Conservation (phyloP, 1,140 invertebrate genomes). For the Oedothorax gibbosus region DNA sequence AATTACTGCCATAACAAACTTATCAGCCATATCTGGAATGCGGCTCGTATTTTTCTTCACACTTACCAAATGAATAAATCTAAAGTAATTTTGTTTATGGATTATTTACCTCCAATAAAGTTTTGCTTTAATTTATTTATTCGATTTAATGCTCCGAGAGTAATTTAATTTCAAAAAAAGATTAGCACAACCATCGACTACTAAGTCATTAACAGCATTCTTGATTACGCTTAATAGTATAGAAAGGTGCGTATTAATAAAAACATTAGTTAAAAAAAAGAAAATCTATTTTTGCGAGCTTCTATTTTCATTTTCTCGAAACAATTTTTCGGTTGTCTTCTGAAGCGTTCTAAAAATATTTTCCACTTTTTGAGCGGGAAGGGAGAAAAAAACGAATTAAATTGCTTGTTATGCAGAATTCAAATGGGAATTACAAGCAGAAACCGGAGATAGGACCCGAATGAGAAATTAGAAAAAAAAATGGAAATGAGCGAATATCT, state of each 20-base stretch:
- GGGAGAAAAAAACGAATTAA: constrained; percentile 40
- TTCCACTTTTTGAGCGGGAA: constrained; percentile 20
- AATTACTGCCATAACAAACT: no score
- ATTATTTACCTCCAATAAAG: constrained; percentile 40
- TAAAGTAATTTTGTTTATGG: constrained; percentile 6
- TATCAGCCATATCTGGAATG: no score
- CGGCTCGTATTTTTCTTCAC: no score
- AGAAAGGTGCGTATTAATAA: constrained; percentile 31
- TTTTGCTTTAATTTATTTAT: constrained; percentile 11
- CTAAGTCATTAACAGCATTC: not conserved
- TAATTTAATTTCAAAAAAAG: not conserved
- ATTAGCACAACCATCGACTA: not conserved
- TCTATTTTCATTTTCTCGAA: constrained; percentile 11
- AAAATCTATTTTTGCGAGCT: constrained; percentile 12
- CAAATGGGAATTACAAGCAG: constrained; percentile 18
- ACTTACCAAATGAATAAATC: no score
- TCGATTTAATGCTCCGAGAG: not conserved
- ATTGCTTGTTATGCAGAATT: constrained; percentile 40
- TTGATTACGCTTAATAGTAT: not conserved
- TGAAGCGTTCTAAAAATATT: constrained; percentile 38
- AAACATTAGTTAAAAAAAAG: constrained; percentile 19
- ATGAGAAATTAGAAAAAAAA: constrained; percentile 40
- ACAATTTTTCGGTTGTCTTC: not conserved
- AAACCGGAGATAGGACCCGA: not conserved
- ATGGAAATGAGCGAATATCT: constrained; percentile 42